A percentile compares a stretch with the other conserved stretches of the same genome.
Evolutionary conservation across 2,888 invertebrate genomes (phyloP).

Genomic region (Agonopterix subpropinquella): DNA sequence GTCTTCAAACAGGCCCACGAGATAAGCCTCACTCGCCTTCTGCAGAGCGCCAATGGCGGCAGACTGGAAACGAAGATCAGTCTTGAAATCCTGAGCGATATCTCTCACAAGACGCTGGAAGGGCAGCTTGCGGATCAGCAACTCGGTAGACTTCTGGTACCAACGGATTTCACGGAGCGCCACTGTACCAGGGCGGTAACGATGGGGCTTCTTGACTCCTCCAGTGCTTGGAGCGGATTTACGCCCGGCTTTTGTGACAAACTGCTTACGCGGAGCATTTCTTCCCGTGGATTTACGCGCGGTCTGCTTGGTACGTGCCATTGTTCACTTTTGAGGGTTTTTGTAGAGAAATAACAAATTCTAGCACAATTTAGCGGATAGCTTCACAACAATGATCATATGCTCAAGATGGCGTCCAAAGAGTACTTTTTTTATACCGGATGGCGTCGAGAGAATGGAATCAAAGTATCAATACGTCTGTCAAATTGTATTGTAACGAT

Average conservation of each 20-base stretch:
- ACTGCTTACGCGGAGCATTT: slow-evolving; percentile 95
- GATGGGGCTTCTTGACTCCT: slow-evolving; percentile 97
- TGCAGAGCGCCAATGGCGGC: slow-evolving; percentile 95
- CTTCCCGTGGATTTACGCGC: slow-evolving; percentile 98
- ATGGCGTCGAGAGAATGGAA: too few relatives aligned
- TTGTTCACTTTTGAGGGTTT: slow-evolving; percentile 57
- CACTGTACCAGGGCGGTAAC: slow-evolving; percentile 97
- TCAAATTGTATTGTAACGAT: too few relatives aligned
- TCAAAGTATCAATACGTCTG: too few relatives aligned
- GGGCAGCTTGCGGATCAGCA: slow-evolving; percentile 95
- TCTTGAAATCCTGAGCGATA: slow-evolving; percentile 98
- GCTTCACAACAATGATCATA: slow-evolving; percentile 62
- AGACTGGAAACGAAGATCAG: slow-evolving; percentile 96
- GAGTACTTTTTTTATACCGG: too few relatives aligned
- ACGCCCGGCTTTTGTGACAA: slow-evolving; percentile 95
- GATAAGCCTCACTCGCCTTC: slow-evolving; percentile 93
- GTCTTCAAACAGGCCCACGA: slow-evolving; percentile 97
- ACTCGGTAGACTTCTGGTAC: slow-evolving; percentile 97
- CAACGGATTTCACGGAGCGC: slow-evolving; percentile 97
- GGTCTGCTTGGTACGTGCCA: slow-evolving; percentile 99
- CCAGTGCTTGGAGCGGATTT: slow-evolving; percentile 97
- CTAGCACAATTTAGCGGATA: slow-evolving; percentile 22
- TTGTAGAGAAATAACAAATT: slow-evolving; percentile 21
- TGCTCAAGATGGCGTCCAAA: slow-evolving; percentile 70
- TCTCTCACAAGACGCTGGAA: slow-evolving; percentile 97